Evolutionary conservation across 37 sponge, comb jelly and placozoan species (phyloP).

Genomic region (Crambe crambe): DNA sequence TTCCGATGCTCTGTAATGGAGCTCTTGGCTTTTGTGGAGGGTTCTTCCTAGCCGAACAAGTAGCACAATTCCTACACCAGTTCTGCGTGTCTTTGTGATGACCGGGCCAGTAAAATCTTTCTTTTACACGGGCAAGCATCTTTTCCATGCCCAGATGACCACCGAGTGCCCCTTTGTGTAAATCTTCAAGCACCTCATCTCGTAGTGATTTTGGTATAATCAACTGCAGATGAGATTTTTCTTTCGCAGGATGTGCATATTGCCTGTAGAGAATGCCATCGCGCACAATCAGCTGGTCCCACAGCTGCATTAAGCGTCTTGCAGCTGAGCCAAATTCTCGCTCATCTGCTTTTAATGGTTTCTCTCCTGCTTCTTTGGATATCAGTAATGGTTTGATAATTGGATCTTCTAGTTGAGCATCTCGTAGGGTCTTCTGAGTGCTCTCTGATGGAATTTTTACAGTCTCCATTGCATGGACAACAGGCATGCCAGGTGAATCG

Average conservation of each 20-base stretch:
- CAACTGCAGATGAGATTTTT: too few species aligned
- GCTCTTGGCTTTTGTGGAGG: constrained; percentile 4
- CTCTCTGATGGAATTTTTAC: too few species aligned
- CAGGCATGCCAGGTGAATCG: too few species aligned
- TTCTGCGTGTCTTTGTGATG: not conserved
- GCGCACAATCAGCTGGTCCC: not conserved
- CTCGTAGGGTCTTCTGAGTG: too few species aligned
- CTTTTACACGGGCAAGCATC: constrained; percentile 3
- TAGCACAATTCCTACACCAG: constrained; percentile 15
- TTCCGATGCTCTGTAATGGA: not conserved
- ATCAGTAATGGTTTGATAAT: not conserved
- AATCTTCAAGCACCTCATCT: not conserved
- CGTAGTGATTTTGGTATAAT: not conserved
- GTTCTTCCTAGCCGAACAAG: constrained; percentile 12
- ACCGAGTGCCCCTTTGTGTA: not conserved
- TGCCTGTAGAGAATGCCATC: not conserved
- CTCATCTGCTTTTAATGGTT: not conserved
- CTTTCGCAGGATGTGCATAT: not conserved
- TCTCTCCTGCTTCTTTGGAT: not conserved
- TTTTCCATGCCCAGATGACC: constrained; percentile 25
- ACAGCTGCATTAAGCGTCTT: constrained; percentile 1
- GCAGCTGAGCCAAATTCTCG: not conserved
- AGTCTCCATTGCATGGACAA: too few species aligned
- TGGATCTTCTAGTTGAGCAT: not conserved
- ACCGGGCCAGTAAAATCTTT: constrained; percentile 49